Evolutionary conservation across 2,113 vertebrate genomes (phyloP), one percentile per base, ranked within the genome.

Genomic region (Chrysochloris asiatica): DNA sequence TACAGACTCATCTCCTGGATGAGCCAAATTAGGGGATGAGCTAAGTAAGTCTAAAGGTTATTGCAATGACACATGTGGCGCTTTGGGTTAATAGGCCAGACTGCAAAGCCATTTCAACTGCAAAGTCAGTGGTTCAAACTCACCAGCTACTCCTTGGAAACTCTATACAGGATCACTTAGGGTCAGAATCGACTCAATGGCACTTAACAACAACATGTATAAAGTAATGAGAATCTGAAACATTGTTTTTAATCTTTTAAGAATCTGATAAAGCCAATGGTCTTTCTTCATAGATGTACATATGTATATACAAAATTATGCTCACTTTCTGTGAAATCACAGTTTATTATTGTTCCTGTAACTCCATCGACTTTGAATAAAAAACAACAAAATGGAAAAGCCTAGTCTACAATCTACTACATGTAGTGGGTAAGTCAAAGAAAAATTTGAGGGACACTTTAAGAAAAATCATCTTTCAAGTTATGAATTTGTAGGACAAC

Each of bases 381-480:
- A 38, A 67, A 67, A 36, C 36, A 67, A 61, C 26, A 36, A 36
- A n/a, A 33, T n/a, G n/a, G 8, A 12, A 69, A 4, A 69, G 63
- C 9, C 26, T 41, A 43, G 33, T 73, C 43, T 36, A 54, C 0
- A 52, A 2, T 38, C 21, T 80, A 48, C 28, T 71, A n/a, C 6
- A 65, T 61, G 26, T 38, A 83, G 4, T 80, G 21, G 21, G 4
- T 75, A 88, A 86, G 3, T 54, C 61, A 88, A 88, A 69, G 22
- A 92, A 81, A 78, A 78, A 82, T 61, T n/a, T 73, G 8, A 81
- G n/a, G 50, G n/a, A 48, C 1, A 65, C 65, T 93, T 91, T 45
- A 92, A 63, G 36, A 43, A 67, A 77, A 78, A n/a, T 26, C 47
- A 87, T 2, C 30, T 38, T 91, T 87, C 47, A 43, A 1, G 38